Percentiles rank a stretch among this genome's conserved stretches.
phyloP scores from a whole-genome alignment of 2,888 invertebrate species.

The Fragum whitleyi region DNA sequence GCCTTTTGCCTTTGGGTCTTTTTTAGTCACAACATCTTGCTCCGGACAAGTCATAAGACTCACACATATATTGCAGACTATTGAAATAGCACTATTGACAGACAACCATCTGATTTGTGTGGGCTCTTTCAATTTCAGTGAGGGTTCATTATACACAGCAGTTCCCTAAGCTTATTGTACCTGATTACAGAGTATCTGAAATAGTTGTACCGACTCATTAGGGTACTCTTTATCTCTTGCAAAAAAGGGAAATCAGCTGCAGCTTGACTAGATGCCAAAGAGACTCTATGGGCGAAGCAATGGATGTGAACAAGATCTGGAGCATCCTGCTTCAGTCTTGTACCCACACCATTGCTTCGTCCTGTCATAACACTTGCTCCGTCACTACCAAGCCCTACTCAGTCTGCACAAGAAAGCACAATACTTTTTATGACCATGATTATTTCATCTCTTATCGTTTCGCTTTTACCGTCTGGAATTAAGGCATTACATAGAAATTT shows the following conservation, averaged over 20 bases:
- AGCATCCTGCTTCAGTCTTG: slow-evolving; percentile 14
- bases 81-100: not conserved
- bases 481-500: slow-evolving; percentile 12
- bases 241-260: slow-evolving; percentile 23
- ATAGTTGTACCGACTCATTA: slow-evolving; percentile 13
- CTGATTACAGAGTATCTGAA: slow-evolving; percentile 3
- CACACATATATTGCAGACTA: not conserved
- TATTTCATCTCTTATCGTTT: not conserved
- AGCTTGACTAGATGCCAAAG: slow-evolving; percentile 29
- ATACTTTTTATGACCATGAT: not conserved
- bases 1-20: slow-evolving; percentile 15
- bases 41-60: not conserved
- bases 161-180: not conserved
- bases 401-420: not conserved
- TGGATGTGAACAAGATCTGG: slow-evolving; percentile 33
- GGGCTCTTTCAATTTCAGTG: slow-evolving; percentile 14
- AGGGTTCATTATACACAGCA: not conserved
- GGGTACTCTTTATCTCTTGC: slow-evolving; percentile 7
- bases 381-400: slow-evolving; percentile 37
- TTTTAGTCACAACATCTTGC: not conserved
- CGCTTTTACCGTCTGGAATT: not conserved
- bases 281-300: slow-evolving; percentile 35
- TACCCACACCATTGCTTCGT: slow-evolving; percentile 16
- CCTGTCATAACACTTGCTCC: slow-evolving; percentile 34
- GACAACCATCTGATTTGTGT: slow-evolving; percentile 20